These are phyloP conservation scores for Julus scandinavius DNA, from an alignment of 2,888 invertebrate species.

Conservation along the genomic window DNA sequence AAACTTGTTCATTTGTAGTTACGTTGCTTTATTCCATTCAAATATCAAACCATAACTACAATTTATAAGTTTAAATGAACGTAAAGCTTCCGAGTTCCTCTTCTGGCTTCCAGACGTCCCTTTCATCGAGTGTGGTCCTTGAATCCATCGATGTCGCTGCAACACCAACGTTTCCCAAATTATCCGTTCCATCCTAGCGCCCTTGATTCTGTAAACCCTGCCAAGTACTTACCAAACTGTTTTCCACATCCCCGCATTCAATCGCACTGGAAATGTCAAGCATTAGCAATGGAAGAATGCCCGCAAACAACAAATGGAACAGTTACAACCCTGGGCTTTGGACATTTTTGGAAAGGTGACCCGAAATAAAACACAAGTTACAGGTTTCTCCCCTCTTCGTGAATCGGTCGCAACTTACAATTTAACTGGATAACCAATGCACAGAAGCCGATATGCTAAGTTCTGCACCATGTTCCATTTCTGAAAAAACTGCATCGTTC, in stretches of 20 bases:
- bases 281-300: not conserved
- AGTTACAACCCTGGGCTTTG: not conserved
- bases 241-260: not conserved
- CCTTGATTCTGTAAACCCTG: conserved; percentile 8
- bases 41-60: not conserved
- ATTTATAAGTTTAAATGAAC: not conserved
- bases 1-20: not conserved
- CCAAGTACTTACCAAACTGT: not conserved
- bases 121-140: too few species aligned
- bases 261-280: not conserved
- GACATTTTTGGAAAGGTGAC: not conserved
- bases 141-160: too few species aligned
- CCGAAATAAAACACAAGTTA: not conserved
- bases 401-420: not conserved
- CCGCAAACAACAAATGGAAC: not conserved
- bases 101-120: not conserved
- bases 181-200: not conserved
- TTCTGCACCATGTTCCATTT: too few species aligned
- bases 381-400: not conserved
- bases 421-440: not conserved
- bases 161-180: not conserved
- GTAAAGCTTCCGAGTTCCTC: not conserved
- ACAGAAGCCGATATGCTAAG: too few species aligned
- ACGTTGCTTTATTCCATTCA: not conserved
- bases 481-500: too few species aligned